A percentile compares a stretch with the other conserved stretches of the same genome.
These are phyloP conservation scores for Sebastiscus albofasciatus DNA, from an alignment of 2,797 vertebrate genomes.

Conservation along the genomic window DNA sequence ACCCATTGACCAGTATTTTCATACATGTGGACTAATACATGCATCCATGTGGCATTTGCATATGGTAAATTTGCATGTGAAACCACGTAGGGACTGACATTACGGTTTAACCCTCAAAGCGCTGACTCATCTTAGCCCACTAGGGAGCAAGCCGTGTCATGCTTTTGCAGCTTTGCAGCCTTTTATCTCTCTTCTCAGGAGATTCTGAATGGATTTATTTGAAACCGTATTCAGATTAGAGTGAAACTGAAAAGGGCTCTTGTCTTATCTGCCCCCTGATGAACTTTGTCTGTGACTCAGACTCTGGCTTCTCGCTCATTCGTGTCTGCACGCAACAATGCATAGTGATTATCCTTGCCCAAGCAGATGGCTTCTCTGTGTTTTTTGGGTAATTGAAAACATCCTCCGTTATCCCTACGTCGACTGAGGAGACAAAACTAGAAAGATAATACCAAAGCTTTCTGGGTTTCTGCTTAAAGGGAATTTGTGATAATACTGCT, in stretches of 20 bases:
- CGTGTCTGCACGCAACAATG: conserved; percentile 12
- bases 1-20: not conserved
- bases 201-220: conserved; percentile 38
- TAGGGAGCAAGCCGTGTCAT: conserved; percentile 20
- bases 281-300: conserved; percentile 41
- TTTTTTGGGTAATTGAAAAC: conserved; percentile 29
- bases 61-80: conserved; percentile 48
- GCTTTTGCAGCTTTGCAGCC: conserved; percentile 29
- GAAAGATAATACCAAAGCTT: not conserved
- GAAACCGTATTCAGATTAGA: conserved; percentile 47
- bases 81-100: conserved; percentile 36
- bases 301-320: conserved; percentile 19
- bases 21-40: not conserved
- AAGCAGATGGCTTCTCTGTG: conserved; percentile 30
- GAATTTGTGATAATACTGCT: conserved; percentile 1
- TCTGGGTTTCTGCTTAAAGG: not conserved
- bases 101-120: conserved; percentile 54
- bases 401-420: not conserved
- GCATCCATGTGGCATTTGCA: conserved; percentile 16
- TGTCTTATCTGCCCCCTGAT: conserved; percentile 23
- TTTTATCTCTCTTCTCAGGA: conserved; percentile 63
- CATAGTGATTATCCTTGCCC: conserved; percentile 11
- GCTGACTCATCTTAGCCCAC: conserved; percentile 59
- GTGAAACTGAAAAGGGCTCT: conserved; percentile 44
- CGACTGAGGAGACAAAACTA: not conserved